Evolutionary conservation across 2,113 vertebrate species (phyloP).

Genomic region (Coreoperca whiteheadi): DNA sequence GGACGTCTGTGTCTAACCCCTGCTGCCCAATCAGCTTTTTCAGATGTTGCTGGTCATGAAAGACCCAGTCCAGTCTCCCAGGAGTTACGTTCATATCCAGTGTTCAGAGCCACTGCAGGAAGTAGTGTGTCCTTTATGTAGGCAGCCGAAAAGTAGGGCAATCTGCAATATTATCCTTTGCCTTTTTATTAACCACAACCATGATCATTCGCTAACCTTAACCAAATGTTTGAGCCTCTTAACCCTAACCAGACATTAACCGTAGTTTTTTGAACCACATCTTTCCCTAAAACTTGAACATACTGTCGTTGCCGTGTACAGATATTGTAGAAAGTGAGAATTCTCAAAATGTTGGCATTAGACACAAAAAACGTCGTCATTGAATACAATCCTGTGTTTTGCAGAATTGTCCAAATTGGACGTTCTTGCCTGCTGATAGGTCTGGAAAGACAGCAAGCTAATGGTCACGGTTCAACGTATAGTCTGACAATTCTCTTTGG

Average conservation of each 20-base stretch:
- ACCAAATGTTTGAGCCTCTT: background rate
- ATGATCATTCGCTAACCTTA: too few species aligned
- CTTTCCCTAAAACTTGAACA: background rate
- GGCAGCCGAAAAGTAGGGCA: too few species aligned
- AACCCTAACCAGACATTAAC: too few species aligned
- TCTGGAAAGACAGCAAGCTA: background rate
- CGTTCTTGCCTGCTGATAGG: background rate
- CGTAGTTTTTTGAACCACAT: too few species aligned
- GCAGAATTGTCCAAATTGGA: too few species aligned
- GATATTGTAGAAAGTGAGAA: background rate
- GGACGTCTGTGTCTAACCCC: background rate
- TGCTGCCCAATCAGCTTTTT: background rate
- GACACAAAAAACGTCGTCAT: too few species aligned
- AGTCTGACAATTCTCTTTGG: background rate
- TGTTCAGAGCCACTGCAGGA: too few species aligned
- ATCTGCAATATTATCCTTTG: too few species aligned
- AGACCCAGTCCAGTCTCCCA: background rate
- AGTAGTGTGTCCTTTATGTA: too few species aligned
- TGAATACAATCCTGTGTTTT: too few species aligned
- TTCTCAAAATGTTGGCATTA: background rate
- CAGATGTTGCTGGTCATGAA: background rate
- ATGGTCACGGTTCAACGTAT: background rate
- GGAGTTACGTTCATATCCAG: too few species aligned
- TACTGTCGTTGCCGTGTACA: background rate
- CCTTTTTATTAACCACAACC: too few species aligned